These are phyloP conservation scores for Spatulosminthurus flaviceps DNA, from an alignment of 2,888 invertebrate genomes.

Conservation along the genomic window DNA sequence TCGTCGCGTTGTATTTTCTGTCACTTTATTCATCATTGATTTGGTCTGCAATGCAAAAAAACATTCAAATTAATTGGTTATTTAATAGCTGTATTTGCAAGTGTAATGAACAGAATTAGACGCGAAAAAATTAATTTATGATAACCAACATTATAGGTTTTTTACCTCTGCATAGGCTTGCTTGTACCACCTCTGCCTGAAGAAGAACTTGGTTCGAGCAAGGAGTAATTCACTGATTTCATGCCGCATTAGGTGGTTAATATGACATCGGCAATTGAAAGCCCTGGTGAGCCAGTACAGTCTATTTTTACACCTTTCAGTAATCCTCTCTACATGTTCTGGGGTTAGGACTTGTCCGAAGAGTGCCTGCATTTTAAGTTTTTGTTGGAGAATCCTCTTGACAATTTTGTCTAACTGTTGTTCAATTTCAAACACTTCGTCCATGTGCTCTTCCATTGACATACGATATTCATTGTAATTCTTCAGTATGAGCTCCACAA, in stretches of 20 bases:
- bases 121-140: not conserved
- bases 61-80: too few relatives aligned
- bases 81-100: too few relatives aligned
- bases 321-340: not conserved
- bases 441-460: constrained; percentile 32
- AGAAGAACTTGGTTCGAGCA: constrained; percentile 31
- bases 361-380: constrained; percentile 22
- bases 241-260: constrained; percentile 19
- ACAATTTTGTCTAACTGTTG: constrained; percentile 41
- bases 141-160: not conserved
- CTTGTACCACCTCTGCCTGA: constrained; percentile 30
- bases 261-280: constrained; percentile 35
- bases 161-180: constrained; percentile 29
- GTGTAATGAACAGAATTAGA: not conserved
- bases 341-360: not conserved
- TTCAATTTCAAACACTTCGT: constrained; percentile 38
- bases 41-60: constrained; percentile 29
- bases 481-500: constrained; percentile 20
- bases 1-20: constrained; percentile 19
- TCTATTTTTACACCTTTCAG: not conserved
- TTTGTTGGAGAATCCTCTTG: constrained; percentile 31
- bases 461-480: constrained; percentile 13
- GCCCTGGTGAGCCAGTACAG: constrained; percentile 27
- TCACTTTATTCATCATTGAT: constrained; percentile 36
- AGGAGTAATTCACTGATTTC: constrained; percentile 33